Conservation (phyloP, 2,113 vertebrate species). For the Rhinolophus sinicus region DNA sequence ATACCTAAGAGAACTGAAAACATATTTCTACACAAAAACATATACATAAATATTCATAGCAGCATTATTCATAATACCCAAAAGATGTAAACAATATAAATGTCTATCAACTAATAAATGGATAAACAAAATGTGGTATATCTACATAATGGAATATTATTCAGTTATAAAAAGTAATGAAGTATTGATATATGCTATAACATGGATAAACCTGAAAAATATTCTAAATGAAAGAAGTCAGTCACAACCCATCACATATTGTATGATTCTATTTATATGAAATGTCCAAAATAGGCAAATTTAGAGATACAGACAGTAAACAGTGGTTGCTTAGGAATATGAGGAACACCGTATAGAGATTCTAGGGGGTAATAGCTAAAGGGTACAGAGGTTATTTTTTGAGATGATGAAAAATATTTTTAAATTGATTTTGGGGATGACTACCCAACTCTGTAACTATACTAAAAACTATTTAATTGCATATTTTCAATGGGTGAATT, state of each 20-base stretch:
- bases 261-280: neutral
- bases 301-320: neutral
- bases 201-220: neutral
- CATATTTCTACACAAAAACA: neutral
- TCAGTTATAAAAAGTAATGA: neutral
- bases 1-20: neutral
- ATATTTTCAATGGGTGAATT: neutral
- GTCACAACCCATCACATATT: neutral
- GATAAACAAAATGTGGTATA: neutral
- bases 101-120: neutral
- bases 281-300: neutral
- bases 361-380: neutral
- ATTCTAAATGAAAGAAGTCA: conserved; percentile 19
- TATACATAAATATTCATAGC: neutral
- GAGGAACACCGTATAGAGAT: neutral
- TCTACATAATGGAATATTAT: neutral
- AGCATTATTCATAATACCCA: neutral
- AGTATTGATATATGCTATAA: neutral
- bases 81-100: neutral
- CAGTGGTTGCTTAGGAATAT: neutral
- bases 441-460: neutral
- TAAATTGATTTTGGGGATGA: neutral
- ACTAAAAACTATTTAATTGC: neutral
- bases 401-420: neutral
- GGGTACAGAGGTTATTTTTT: neutral